A percentile compares a stretch with the other conserved stretches of the same genome.
These are phyloP conservation scores for Drosophila sulfurigaster DNA, from an alignment of 1,140 invertebrate species.

Conservation along the genomic window DNA sequence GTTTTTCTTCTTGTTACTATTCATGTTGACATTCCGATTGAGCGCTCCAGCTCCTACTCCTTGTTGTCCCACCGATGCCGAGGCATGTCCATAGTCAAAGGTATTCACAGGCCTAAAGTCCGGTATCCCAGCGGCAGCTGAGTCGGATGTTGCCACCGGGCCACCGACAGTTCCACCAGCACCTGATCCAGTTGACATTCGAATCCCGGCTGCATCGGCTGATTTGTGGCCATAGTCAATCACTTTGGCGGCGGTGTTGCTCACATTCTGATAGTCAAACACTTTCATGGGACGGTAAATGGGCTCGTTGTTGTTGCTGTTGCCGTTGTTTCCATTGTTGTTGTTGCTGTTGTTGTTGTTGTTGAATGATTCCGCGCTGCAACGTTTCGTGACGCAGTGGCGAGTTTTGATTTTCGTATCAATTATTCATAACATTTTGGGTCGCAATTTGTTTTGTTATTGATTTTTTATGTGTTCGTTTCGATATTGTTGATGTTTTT, in stretches of 20 bases:
- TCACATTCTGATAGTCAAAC: slow-evolving; percentile 77
- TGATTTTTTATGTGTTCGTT: slow-evolving; percentile 26
- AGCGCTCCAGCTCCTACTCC: slow-evolving; percentile 1
- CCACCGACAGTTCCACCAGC: background rate
- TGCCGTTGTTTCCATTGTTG: slow-evolving; percentile 5
- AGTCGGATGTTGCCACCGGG: background rate
- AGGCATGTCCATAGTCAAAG: slow-evolving; percentile 87
- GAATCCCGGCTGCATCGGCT: slow-evolving; percentile 2
- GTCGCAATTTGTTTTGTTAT: slow-evolving; percentile 30
- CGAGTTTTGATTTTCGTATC: slow-evolving; percentile 50
- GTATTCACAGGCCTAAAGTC: slow-evolving; percentile 86
- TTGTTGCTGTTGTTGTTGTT: slow-evolving; percentile 16
- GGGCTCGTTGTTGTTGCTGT: slow-evolving; percentile 38
- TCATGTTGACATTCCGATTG: slow-evolving; percentile 24
- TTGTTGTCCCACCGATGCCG: background rate
- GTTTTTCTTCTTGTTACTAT: slow-evolving; percentile 50
- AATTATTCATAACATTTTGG: slow-evolving; percentile 31
- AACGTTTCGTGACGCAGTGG: slow-evolving; percentile 54
- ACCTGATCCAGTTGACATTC: background rate
- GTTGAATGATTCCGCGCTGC: slow-evolving; percentile 52
- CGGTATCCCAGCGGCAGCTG: slow-evolving; percentile 1
- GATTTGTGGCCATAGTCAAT: slow-evolving; percentile 90
- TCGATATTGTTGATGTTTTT: slow-evolving; percentile 34
- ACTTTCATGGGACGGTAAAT: slow-evolving; percentile 77
- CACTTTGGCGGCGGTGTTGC: slow-evolving; percentile 87